A percentile compares a stretch with the other conserved stretches of the same genome.
Evolutionary conservation across 2,888 invertebrate species (phyloP).

Genomic region (Leucania comma): DNA sequence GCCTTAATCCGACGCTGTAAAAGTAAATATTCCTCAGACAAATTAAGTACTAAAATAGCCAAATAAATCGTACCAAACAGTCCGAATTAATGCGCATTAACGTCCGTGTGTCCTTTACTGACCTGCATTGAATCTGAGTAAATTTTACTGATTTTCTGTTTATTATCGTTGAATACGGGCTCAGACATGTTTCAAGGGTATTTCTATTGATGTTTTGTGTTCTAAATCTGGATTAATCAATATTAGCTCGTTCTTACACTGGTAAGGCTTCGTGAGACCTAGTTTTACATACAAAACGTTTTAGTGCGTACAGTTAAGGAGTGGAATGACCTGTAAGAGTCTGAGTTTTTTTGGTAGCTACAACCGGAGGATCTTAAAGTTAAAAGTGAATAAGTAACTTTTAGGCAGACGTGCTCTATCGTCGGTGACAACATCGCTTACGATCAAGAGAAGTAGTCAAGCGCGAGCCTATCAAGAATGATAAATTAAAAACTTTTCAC

Average conservation of each 20-base stretch:
- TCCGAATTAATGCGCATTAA: slow-evolving; percentile 8
- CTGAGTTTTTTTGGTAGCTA: too few species aligned
- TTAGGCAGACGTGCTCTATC: too few species aligned
- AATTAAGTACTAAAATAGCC: background rate
- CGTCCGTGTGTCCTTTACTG: slow-evolving; percentile 1
- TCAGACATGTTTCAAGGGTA: slow-evolving; percentile 19
- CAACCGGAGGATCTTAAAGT: too few species aligned
- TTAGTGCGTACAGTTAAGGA: too few species aligned
- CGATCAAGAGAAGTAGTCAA: too few species aligned
- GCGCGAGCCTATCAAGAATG: too few species aligned
- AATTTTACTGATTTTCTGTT: slow-evolving; percentile 2
- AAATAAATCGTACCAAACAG: background rate
- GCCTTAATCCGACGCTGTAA: too few species aligned
- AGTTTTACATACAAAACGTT: background rate
- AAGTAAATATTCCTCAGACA: too few species aligned
- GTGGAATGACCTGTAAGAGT: too few species aligned
- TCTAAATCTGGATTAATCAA: slow-evolving; percentile 24
- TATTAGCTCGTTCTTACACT: background rate
- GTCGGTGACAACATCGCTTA: too few species aligned
- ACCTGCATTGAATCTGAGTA: background rate
- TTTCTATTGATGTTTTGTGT: slow-evolving; percentile 20
- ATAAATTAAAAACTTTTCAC: too few species aligned
- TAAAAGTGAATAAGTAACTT: too few species aligned
- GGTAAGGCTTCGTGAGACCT: background rate
- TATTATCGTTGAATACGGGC: slow-evolving; percentile 14